Percentiles rank a stretch among this genome's conserved stretches.
Evolutionary conservation across 2,888 invertebrate species (phyloP).

Genomic region (Plutella xylostella): DNA sequence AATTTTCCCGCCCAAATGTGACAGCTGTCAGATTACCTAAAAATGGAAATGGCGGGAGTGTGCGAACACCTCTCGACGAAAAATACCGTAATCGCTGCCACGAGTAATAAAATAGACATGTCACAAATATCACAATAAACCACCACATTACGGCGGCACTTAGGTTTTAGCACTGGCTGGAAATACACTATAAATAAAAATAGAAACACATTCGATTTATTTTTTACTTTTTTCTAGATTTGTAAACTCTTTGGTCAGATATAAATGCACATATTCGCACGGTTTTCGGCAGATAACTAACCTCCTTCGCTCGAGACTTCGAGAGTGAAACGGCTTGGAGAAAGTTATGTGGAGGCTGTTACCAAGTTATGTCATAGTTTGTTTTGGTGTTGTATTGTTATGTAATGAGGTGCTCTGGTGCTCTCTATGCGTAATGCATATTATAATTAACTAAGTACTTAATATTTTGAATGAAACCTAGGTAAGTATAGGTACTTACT

Average conservation of each 20-base stretch:
- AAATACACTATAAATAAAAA: background rate
- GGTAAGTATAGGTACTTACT: too few species aligned
- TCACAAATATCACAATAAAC: constrained; percentile 28
- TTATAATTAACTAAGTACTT: too few species aligned
- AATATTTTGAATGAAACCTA: too few species aligned
- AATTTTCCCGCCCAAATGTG: constrained; percentile 39
- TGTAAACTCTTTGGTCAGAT: too few species aligned
- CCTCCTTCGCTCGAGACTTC: background rate
- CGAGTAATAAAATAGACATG: constrained; percentile 32
- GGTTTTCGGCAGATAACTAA: background rate
- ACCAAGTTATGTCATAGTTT: too few species aligned
- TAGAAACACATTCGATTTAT: background rate
- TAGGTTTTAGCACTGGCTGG: background rate
- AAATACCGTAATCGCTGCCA: constrained; percentile 33
- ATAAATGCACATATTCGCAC: background rate
- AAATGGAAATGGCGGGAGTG: constrained; percentile 35
- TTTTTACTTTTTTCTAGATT: background rate
- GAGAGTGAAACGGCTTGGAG: background rate
- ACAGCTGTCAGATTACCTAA: constrained; percentile 43
- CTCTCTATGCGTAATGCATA: too few species aligned
- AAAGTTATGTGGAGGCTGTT: too few species aligned
- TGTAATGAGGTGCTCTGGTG: too few species aligned
- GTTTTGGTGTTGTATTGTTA: too few species aligned
- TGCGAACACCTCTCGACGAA: constrained; percentile 33
- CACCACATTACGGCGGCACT: constrained; percentile 18